Evolutionary conservation across 2,797 vertebrate genomes (phyloP), one percentile per base, ranked within the genome.

Genomic region (Petrocephalus sullivani): DNA sequence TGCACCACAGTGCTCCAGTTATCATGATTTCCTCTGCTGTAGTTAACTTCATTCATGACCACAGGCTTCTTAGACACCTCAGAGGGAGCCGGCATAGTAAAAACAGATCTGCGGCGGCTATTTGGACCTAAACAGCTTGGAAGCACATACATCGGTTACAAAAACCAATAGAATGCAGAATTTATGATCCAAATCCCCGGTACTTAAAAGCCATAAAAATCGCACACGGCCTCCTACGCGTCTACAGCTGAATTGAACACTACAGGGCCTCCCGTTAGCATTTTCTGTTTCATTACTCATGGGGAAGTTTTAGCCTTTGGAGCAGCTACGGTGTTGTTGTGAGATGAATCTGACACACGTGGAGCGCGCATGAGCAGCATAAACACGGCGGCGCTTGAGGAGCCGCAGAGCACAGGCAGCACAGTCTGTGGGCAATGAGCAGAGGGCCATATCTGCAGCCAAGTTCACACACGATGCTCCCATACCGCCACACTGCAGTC

Each of bases 81-180:
- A 49, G 64, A 71, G 64, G 75, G 75, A 78, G 75, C 41, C 75
- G 46, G 75, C 4, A 1, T 19, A 78, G 75, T 78, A 78, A 78
- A 71, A 41, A 49, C 75, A 0, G 37, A 78, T n/a, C 75, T 28
- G 6, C 41, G 41, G 75, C 75, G 14, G 75, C 33, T 78, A 19
- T 78, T 41, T 78, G 41, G 75, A 78, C 9, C 41, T 78, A 19
- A 78, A 49, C 41, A 19, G 19, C 16, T n/a, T 78, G 41, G 75
- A 78, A 19, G 10, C 41, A 49, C 75, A 78, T 41, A 78, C 33
- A 49, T 49, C 1, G 37, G 75, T 78, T 78, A 78, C 41, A 0
- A 78, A 78, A 78, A 78, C 37, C 75, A 78, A 78, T 49, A 41
- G 75, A 41, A 78, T 46, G 75, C 41, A 78, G 75, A 78, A 78